Percentiles rank a stretch among this genome's conserved stretches.
phyloP scores from a whole-genome alignment of 2,888 invertebrate species.

The Onthophagus sagittarius region DNA sequence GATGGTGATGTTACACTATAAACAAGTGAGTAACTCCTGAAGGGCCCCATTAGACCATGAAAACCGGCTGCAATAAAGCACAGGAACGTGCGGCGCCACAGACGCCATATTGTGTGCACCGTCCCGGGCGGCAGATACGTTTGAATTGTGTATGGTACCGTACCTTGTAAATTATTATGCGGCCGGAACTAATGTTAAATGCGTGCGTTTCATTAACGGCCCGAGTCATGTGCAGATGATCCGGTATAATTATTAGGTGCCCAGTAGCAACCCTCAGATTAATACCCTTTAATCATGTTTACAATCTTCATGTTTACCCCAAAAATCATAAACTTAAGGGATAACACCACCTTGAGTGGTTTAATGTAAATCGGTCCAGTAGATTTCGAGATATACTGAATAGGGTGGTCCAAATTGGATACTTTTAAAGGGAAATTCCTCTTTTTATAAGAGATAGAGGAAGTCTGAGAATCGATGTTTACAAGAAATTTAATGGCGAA shows the following conservation, averaged over 20 bases:
- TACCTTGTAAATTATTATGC: conserved; percentile 8
- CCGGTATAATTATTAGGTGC: background rate
- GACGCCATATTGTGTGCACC: background rate
- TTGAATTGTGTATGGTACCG: background rate
- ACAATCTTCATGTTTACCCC: background rate
- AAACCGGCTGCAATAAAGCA: background rate
- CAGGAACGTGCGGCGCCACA: background rate
- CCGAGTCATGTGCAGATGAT: conserved; percentile 5
- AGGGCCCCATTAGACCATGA: background rate
- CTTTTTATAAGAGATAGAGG: too few relatives aligned
- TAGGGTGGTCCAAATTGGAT: too few relatives aligned
- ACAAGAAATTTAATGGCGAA: too few relatives aligned
- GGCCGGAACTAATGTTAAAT: conserved; percentile 5
- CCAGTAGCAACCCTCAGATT: background rate
- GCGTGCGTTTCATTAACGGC: conserved; percentile 9
- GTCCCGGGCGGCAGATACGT: background rate
- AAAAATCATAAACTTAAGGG: too few relatives aligned
- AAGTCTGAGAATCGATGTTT: too few relatives aligned
- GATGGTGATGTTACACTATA: background rate
- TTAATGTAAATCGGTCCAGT: too few relatives aligned
- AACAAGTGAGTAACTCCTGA: background rate
- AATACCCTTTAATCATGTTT: background rate
- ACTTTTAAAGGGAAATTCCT: too few relatives aligned
- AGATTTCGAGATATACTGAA: too few relatives aligned
- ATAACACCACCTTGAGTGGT: too few relatives aligned